phyloP scores from a whole-genome alignment of 2,113 vertebrate species.

The Odontesthes bonariensis region DNA sequence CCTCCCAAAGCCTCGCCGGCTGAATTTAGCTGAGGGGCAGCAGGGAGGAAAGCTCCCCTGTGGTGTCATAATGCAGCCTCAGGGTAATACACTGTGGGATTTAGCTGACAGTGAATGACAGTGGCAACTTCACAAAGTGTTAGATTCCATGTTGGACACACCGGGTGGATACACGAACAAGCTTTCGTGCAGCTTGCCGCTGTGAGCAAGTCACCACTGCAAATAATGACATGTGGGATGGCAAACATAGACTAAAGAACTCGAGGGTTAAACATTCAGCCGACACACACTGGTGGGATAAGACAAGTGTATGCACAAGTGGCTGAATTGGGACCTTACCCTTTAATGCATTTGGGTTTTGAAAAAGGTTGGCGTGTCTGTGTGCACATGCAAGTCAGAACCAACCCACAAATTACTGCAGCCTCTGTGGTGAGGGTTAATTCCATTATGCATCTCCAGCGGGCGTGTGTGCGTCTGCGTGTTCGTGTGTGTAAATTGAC shows the following conservation, averaged over 20 bases:
- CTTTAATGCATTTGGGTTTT: conserved; percentile 11
- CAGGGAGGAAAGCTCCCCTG: conserved; percentile 13
- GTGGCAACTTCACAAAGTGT: conserved; percentile 37
- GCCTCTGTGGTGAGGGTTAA: conserved; percentile 19
- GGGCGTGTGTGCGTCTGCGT: neutral
- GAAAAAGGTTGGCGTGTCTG: neutral
- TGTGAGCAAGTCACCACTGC: neutral
- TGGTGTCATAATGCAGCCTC: conserved; percentile 8
- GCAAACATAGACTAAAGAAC: neutral
- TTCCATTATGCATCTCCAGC: conserved; percentile 49
- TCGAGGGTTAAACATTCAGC: neutral
- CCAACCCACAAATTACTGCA: conserved; percentile 21
- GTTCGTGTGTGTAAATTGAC: conserved; percentile 15
- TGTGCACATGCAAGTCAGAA: conserved; percentile 28
- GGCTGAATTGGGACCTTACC: conserved; percentile 19
- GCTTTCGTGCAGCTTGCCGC: neutral
- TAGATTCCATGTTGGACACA: conserved; percentile 33
- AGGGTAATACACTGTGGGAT: neutral
- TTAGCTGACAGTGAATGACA: conserved; percentile 49
- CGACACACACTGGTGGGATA: conserved; percentile 26
- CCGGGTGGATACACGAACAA: conserved; percentile 34
- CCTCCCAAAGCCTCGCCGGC: conserved; percentile 18
- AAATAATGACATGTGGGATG: neutral
- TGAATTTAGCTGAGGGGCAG: conserved; percentile 25
- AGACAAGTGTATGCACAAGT: conserved; percentile 44